phyloP scores from a whole-genome alignment of 2,797 vertebrate genomes.

The Melanotaenia boesemani region DNA sequence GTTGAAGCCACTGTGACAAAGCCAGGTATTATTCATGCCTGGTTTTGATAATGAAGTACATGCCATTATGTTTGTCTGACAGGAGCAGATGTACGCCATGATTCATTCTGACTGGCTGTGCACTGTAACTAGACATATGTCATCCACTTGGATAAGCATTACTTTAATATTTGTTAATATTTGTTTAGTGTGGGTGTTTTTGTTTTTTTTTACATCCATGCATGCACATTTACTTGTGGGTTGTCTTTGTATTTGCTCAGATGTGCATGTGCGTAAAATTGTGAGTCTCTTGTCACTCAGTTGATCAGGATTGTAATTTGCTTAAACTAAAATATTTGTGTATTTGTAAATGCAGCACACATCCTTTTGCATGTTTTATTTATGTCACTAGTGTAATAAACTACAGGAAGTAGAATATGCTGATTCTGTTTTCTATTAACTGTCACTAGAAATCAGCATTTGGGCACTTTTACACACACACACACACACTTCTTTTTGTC shows the following conservation, averaged over 20 bases:
- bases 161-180: constrained; percentile 39
- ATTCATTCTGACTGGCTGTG: constrained; percentile 27
- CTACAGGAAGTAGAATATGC: neutral
- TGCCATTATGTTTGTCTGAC: constrained; percentile 43
- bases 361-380: constrained; percentile 10
- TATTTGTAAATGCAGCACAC: neutral
- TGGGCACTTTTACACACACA: neutral
- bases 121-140: constrained; percentile 7
- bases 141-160: neutral
- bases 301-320: neutral
- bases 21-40: constrained; percentile 49
- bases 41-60: constrained; percentile 30
- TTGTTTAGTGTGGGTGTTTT: constrained; percentile 28
- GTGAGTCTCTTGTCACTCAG: constrained; percentile 36
- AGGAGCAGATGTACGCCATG: constrained; percentile 34
- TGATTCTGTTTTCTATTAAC: neutral
- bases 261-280: constrained; percentile 10
- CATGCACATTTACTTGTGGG: neutral
- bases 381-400: neutral
- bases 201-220: neutral
- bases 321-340: constrained; percentile 2
- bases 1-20: constrained; percentile 30
- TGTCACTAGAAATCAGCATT: neutral
- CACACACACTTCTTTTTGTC: neutral
- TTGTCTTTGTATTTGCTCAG: neutral